Percentiles rank a stretch among this genome's conserved stretches.
phyloP scores from a whole-genome alignment of 2,888 invertebrate genomes.

The Erebia aethiops region DNA sequence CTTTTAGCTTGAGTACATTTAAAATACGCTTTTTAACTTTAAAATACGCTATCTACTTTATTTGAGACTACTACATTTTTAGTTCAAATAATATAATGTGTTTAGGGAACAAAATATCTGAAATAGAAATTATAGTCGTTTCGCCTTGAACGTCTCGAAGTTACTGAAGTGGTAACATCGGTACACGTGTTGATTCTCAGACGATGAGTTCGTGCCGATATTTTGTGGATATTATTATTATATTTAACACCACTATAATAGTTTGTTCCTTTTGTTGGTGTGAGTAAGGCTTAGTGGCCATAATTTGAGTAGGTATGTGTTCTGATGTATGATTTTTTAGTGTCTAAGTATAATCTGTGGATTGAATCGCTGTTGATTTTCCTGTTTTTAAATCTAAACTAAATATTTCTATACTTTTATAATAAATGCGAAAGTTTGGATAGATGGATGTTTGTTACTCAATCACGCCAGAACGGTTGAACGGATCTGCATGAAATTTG shows the following conservation, averaged over 20 bases:
- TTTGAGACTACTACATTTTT: background rate
- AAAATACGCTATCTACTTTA: no score
- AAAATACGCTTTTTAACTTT: no score
- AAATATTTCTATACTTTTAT: no score
- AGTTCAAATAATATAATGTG: background rate
- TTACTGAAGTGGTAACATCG: constrained; percentile 37
- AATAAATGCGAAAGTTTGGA: no score
- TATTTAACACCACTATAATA: background rate
- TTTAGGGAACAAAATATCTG: constrained; percentile 19
- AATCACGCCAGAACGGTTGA: no score
- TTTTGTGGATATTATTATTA: background rate
- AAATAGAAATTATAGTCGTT: constrained; percentile 17
- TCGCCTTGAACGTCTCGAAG: constrained; percentile 32
- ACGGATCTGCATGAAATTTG: no score
- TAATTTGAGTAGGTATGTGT: background rate
- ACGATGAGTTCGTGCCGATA: constrained; percentile 24
- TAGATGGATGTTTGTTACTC: no score
- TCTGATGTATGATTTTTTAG: background rate
- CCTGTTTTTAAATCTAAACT: no score
- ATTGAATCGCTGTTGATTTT: no score
- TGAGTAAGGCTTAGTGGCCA: background rate
- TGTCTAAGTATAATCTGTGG: no score
- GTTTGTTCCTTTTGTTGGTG: background rate
- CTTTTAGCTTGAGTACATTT: no score
- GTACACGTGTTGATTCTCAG: constrained; percentile 36